Base-by-base conservation (phyloP, 2,113 vertebrate species). In the Agapornis roseicollis region DNA sequence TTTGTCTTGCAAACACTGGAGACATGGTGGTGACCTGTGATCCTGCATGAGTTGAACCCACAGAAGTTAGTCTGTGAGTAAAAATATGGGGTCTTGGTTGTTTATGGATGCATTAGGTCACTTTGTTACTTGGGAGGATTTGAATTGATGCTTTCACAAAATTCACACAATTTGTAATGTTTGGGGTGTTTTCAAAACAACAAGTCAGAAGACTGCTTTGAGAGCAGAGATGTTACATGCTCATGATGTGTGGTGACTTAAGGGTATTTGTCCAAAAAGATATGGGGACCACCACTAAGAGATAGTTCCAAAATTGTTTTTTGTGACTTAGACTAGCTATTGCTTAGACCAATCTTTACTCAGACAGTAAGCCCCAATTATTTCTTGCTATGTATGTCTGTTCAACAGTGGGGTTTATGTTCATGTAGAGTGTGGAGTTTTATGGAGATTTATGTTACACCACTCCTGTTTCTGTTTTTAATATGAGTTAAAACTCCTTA, bases 11-110 rank as follows among this genome's bases (percentile, higher is more conserved):
- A 4, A 4, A 18, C 24, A 13, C 13, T 24, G 13, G 22, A 7
- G 56, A 58, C 14, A 58, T 9, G 11, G 55, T 23, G 33, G 33
- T 0, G 44, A 33, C 56, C 17, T 22, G 42, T 1, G 1, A 4
- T 19, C 16, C 13, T 15, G 10, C 1, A 0, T 1, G 2, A 22
- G 25, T 10, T 1, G 1, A 33, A 0, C 16, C 24, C 8, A 2
- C 31, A 3, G 0, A 14, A 19, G 13, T 28, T 29, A 33, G 27
- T 12, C 14, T 35, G 33, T 0, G 11, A 42, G 60, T 28, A 13
- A 55, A 72, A 76, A 20, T 1, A 1, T 1, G 17, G 8, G 6
- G 1, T 35, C 56, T 14, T 52, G 11, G 11, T 16, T n/a, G 22
- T 0, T 25, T 8, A 1, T 25, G 0, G 10, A 3, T 11, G 15